phyloP scores from a whole-genome alignment of 1,140 invertebrate genomes.

The Trichonephila inaurata region DNA sequence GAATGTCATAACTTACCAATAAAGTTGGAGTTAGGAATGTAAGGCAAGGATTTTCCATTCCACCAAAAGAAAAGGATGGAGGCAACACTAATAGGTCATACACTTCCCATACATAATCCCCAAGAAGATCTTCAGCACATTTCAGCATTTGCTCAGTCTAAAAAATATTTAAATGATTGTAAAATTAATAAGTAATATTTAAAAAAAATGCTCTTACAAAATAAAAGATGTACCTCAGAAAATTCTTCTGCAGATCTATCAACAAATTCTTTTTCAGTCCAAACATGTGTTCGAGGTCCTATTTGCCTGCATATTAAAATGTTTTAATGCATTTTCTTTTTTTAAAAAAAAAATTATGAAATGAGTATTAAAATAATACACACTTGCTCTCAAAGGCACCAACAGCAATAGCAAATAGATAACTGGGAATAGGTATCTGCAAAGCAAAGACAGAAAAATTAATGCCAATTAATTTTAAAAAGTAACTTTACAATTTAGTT shows the following conservation, averaged over 20 bases:
- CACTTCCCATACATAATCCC: constrained; percentile 90
- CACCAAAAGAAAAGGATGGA: constrained; percentile 96
- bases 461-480: not conserved
- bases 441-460: constrained; percentile 82
- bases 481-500: not conserved
- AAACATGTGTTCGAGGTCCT: constrained; percentile 90
- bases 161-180: constrained; percentile 46
- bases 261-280: constrained; percentile 93
- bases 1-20: constrained; percentile 82
- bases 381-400: constrained; percentile 88
- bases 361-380: constrained; percentile 9
- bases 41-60: constrained; percentile 98
- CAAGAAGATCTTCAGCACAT: constrained; percentile 88
- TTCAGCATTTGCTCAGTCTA: constrained; percentile 91
- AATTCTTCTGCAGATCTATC: constrained; percentile 93
- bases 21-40: constrained; percentile 96
- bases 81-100: constrained; percentile 96
- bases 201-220: not conserved
- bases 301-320: constrained; percentile 83
- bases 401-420: constrained; percentile 91
- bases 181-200: not conserved
- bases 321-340: not conserved
- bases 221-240: constrained; percentile 83
- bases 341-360: not conserved
- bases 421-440: constrained; percentile 82